Percentiles rank a stretch among this genome's conserved stretches.
Evolutionary conservation across 2,113 vertebrate species (phyloP).

Genomic region (Apodemus speciosus): DNA sequence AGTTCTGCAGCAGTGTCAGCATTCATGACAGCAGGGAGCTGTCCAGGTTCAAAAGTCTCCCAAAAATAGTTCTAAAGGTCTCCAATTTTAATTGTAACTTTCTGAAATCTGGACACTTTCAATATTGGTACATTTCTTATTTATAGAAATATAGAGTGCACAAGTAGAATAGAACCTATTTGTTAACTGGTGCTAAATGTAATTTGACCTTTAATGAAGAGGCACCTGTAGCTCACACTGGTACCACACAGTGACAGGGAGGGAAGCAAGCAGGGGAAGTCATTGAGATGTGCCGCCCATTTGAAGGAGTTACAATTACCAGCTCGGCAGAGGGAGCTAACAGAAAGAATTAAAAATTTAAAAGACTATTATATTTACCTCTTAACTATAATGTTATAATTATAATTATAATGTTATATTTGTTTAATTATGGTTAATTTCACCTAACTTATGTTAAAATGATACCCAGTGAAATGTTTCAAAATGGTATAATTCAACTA

Average conservation of each 20-base stretch:
- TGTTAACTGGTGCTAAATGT: neutral
- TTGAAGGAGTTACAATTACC: conserved; percentile 46
- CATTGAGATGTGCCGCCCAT: neutral
- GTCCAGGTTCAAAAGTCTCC: conserved; percentile 76
- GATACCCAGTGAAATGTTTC: conserved; percentile 9
- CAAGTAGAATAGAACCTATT: conserved; percentile 65
- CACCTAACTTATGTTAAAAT: conserved; percentile 61
- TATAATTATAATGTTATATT: conserved; percentile 53
- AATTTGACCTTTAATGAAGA: conserved; percentile 51
- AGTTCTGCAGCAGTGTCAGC: conserved; percentile 76
- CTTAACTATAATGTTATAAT: conserved; percentile 53
- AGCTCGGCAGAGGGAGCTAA: conserved; percentile 64
- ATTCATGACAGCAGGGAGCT: conserved; percentile 68
- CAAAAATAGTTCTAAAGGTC: conserved; percentile 70
- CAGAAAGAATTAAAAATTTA: conserved; percentile 43
- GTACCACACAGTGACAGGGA: neutral
- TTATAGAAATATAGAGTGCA: conserved; percentile 69
- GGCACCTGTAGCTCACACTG: conserved; percentile 51
- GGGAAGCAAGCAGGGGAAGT: neutral
- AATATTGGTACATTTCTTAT: conserved; percentile 61
- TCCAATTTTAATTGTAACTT: conserved; percentile 76
- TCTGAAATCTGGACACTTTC: conserved; percentile 50
- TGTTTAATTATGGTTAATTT: conserved; percentile 56
- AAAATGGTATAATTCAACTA: conserved; percentile 43
- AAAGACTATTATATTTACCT: conserved; percentile 61